These are phyloP conservation scores for Tortricodes alternella DNA, from an alignment of 2,888 invertebrate genomes.

Conservation along the genomic window DNA sequence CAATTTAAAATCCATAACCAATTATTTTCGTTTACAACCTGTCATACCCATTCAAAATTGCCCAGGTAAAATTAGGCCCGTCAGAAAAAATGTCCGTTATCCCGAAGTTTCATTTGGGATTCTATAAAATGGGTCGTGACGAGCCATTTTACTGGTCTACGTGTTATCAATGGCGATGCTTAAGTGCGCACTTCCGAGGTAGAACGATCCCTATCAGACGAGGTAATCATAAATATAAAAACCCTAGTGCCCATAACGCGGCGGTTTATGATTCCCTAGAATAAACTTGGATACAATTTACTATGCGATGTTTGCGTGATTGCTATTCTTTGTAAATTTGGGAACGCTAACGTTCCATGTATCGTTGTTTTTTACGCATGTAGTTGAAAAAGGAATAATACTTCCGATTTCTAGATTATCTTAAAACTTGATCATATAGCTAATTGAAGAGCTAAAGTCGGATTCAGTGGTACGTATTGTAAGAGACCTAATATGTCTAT, in stretches of 20 bases:
- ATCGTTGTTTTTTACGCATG: conserved; percentile 1
- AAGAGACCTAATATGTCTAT: too few species aligned
- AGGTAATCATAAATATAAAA: conserved; percentile 69
- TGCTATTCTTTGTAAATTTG: background rate
- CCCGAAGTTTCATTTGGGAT: conserved; percentile 44
- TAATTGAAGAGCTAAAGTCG: too few species aligned
- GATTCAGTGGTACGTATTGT: too few species aligned
- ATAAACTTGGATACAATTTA: conserved; percentile 51
- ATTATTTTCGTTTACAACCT: background rate
- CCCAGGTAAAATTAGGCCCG: conserved; percentile 9
- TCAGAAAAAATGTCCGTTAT: conserved; percentile 15
- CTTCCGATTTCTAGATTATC: too few species aligned
- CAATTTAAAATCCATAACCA: conserved; percentile 9
- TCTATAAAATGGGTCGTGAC: conserved; percentile 51
- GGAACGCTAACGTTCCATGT: background rate
- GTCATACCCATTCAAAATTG: background rate
- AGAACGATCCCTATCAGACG: conserved; percentile 46
- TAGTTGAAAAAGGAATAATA: too few species aligned
- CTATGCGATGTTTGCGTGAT: conserved; percentile 36
- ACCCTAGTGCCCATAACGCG: conserved; percentile 47
- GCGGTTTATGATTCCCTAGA: conserved; percentile 52
- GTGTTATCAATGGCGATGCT: conserved; percentile 55
- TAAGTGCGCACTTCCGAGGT: conserved; percentile 29
- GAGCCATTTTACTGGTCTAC: conserved; percentile 47
- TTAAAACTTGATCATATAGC: too few species aligned